Conservation (phyloP, 2,797 vertebrate species). For the Lophura swinhoii region DNA sequence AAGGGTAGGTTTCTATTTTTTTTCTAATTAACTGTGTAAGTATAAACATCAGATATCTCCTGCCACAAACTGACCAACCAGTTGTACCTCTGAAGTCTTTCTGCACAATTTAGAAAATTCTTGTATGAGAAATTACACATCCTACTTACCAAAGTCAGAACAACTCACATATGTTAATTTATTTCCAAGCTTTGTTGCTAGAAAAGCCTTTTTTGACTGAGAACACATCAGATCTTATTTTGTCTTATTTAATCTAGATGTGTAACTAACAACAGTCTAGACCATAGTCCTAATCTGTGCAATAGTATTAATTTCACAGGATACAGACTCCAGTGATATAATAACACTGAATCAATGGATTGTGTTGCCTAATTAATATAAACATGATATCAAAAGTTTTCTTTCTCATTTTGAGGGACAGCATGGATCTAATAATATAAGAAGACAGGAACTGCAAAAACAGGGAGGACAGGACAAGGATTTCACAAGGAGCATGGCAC, state of each 20-base stretch:
- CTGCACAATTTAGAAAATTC: background rate
- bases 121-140: background rate
- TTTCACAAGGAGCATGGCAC: background rate
- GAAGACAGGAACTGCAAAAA: background rate
- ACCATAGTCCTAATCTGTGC: background rate
- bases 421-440: background rate
- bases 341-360: background rate
- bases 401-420: background rate
- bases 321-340: background rate
- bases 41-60: background rate
- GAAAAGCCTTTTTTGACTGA: background rate
- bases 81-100: background rate
- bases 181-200: background rate
- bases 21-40: background rate
- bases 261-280: background rate
- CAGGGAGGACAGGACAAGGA: background rate
- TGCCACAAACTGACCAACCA: background rate
- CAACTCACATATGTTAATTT: background rate
- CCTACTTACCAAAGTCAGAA: background rate
- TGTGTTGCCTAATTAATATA: background rate
- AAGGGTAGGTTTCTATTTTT: fast-evolving
- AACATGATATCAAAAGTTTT: background rate
- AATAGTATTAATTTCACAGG: background rate
- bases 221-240: background rate
- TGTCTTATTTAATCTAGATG: background rate